Percentiles rank a stretch among this genome's conserved stretches.
These are phyloP conservation scores for Silurus lanzhouensis DNA, from an alignment of 2,797 vertebrate genomes.

Conservation along the genomic window DNA sequence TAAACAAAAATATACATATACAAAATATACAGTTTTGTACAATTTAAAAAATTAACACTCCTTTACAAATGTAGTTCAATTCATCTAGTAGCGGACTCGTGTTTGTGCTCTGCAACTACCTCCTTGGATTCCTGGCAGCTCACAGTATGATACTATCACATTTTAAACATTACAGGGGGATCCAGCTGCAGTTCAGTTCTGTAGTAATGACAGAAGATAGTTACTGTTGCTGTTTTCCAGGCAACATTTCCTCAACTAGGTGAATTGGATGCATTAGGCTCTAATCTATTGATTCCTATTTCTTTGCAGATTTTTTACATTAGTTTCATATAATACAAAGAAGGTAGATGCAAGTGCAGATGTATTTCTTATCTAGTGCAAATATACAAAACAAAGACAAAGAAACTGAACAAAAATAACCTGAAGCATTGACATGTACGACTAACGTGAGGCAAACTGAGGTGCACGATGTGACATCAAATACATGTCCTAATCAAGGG, in stretches of 20 bases:
- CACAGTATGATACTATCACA: background rate
- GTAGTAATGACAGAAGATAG: too few species aligned
- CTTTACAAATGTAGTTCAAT: background rate
- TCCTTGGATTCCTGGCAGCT: background rate
- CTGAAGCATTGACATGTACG: too few species aligned
- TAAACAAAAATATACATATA: background rate
- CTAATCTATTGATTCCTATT: background rate
- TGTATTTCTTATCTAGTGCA: too few species aligned
- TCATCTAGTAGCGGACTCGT: background rate
- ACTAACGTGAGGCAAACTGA: too few species aligned
- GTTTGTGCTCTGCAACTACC: background rate
- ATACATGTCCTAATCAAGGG: too few species aligned
- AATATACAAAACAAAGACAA: too few species aligned
- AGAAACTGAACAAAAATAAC: too few species aligned
- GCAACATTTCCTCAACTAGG: background rate
- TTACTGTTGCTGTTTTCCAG: too few species aligned
- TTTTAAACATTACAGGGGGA: background rate
- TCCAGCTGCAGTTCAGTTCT: too few species aligned
- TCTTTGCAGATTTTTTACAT: background rate
- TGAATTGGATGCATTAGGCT: background rate
- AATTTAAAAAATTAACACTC: background rate
- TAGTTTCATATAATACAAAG: too few species aligned
- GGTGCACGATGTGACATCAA: too few species aligned
- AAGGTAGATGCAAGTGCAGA: too few species aligned
- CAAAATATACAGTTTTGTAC: background rate